Evolutionary conservation across 2,113 vertebrate species (phyloP).

Genomic region (Ornithorhynchus anatinus): DNA sequence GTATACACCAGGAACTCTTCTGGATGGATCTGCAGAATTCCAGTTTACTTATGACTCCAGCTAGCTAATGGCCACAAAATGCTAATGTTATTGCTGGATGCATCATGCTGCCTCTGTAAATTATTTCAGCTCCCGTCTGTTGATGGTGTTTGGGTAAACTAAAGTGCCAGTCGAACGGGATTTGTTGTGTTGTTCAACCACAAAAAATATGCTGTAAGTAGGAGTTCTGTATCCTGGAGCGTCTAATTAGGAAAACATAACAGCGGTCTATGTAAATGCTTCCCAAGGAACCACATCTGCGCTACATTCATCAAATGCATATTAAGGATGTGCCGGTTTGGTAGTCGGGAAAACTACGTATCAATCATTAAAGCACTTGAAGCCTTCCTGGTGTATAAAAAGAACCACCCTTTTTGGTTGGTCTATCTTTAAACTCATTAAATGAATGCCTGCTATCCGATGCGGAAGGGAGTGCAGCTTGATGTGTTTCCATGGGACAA

Average conservation of each 20-base stretch:
- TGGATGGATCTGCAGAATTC: background rate
- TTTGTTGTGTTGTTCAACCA: slow-evolving; percentile 48
- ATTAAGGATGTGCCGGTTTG: slow-evolving; percentile 34
- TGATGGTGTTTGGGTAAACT: slow-evolving; percentile 59
- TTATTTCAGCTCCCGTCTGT: slow-evolving; percentile 52
- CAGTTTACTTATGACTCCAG: slow-evolving; percentile 46
- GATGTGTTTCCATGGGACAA: background rate
- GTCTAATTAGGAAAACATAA: slow-evolving; percentile 63
- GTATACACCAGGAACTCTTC: too few relatives aligned
- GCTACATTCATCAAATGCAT: slow-evolving; percentile 9
- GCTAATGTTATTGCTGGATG: slow-evolving; percentile 50
- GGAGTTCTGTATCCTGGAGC: slow-evolving; percentile 33
- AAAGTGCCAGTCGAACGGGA: slow-evolving; percentile 50
- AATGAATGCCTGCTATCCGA: background rate
- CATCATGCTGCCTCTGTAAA: slow-evolving; percentile 65
- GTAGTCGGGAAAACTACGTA: slow-evolving; percentile 16
- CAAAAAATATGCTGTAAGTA: slow-evolving; percentile 31
- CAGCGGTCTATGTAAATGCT: slow-evolving; percentile 37
- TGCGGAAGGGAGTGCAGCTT: background rate
- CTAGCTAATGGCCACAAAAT: slow-evolving; percentile 48
- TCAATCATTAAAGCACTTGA: background rate
- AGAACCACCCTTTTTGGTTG: background rate
- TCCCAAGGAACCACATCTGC: slow-evolving; percentile 57
- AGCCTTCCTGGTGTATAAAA: background rate
- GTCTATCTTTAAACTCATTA: background rate